These are phyloP conservation scores for Euproctis similis DNA, from an alignment of 2,888 invertebrate species.

Conservation along the genomic window DNA sequence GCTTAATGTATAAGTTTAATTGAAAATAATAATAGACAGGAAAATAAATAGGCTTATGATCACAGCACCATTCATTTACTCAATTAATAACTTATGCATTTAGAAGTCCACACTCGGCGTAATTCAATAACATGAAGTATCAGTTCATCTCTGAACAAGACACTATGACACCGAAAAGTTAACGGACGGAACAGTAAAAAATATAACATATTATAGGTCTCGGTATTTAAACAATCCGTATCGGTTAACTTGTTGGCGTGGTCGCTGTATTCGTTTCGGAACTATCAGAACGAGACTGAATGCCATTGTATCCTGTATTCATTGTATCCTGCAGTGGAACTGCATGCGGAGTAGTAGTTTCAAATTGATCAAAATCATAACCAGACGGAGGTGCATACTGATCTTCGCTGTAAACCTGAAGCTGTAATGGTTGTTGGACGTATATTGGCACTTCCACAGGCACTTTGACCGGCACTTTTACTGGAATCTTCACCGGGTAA, in stretches of 20 bases:
- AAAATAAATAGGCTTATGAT: constrained; percentile 30
- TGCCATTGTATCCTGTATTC: constrained; percentile 44
- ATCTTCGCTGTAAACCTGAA: constrained; percentile 31
- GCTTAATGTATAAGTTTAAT: no score
- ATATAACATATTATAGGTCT: no score
- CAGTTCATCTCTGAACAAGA: no score
- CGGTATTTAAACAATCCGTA: no score
- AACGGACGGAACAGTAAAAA: no score
- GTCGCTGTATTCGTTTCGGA: constrained; percentile 21
- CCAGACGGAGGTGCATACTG: constrained; percentile 8
- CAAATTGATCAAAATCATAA: constrained; percentile 9
- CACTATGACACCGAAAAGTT: no score
- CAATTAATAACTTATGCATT: constrained; percentile 22
- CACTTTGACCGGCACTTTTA: constrained; percentile 40
- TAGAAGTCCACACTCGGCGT: no score
- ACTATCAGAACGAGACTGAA: constrained; percentile 50
- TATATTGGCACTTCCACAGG: constrained; percentile 52
- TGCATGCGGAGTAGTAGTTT: constrained; percentile 26
- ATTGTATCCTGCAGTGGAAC: constrained; percentile 45
- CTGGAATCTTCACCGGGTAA: constrained; percentile 52
- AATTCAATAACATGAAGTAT: no score
- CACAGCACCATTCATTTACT: constrained; percentile 67
- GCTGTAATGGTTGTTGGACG: constrained; percentile 43
- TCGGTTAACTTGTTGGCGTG: constrained; percentile 19
- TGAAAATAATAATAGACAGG: not conserved